These are phyloP conservation scores for Probosciger aterrimus DNA, from an alignment of 2,113 vertebrate genomes.

Conservation along the genomic window DNA sequence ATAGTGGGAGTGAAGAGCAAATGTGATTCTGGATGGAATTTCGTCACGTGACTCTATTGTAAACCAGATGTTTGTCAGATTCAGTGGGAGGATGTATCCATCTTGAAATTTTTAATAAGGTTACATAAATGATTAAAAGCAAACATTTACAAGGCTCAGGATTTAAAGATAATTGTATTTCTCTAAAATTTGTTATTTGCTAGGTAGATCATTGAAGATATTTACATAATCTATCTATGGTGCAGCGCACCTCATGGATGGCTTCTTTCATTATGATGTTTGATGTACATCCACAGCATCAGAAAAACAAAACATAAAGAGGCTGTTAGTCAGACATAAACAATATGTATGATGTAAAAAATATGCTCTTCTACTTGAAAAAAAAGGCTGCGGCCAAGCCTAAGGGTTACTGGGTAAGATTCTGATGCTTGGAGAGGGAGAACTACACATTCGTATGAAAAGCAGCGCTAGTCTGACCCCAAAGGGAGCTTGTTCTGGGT, in stretches of 20 bases:
- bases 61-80: constrained; percentile 68
- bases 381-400: neutral
- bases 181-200: constrained; percentile 13
- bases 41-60: constrained; percentile 40
- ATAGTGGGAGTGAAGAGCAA: constrained; percentile 34
- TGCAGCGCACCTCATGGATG: neutral
- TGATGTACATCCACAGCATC: constrained; percentile 8
- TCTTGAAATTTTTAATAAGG: constrained; percentile 73
- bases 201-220: constrained; percentile 15
- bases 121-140: constrained; percentile 64
- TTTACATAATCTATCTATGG: neutral
- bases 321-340: neutral
- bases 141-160: constrained; percentile 38
- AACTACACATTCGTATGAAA: neutral
- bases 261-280: constrained; percentile 12
- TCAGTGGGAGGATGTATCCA: constrained; percentile 43
- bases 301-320: neutral
- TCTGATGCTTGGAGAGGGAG: neutral
- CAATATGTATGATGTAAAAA: neutral
- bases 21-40: constrained; percentile 66
- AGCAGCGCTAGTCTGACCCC: neutral
- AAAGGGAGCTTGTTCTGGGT: neutral
- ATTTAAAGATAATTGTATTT: constrained; percentile 51
- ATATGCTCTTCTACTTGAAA: neutral
- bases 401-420: neutral